Evolutionary conservation across 2,888 invertebrate genomes (phyloP).

Genomic region (Limnephilus marmoratus): DNA sequence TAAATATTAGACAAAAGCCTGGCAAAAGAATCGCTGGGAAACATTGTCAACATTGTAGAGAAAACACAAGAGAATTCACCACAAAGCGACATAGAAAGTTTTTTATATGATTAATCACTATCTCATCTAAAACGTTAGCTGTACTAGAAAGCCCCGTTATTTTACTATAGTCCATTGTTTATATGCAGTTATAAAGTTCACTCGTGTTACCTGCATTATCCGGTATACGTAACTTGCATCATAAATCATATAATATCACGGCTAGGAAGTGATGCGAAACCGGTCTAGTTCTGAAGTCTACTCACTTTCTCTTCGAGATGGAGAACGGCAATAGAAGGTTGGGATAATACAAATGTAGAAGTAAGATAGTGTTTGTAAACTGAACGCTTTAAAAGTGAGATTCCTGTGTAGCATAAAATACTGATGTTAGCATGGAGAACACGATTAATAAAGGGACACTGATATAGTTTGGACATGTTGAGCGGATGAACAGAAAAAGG

Average conservation of each 20-base stretch:
- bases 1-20: background rate
- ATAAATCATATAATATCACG: constrained; percentile 17
- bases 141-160: background rate
- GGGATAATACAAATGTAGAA: background rate
- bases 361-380: background rate
- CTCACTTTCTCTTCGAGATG: constrained; percentile 1
- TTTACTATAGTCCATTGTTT: background rate
- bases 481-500: no score
- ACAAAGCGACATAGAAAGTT: background rate
- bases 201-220: background rate
- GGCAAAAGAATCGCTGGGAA: background rate
- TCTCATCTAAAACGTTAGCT: background rate
- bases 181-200: background rate
- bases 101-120: background rate
- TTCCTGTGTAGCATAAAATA: no score
- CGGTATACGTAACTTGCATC: background rate
- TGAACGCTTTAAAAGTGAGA: no score
- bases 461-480: no score
- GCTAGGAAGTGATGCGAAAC: constrained; percentile 22
- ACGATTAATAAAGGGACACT: no score
- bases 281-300: background rate
- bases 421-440: no score
- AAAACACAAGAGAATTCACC: background rate
- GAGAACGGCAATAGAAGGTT: background rate
- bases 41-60: background rate